Percentiles rank a stretch among this genome's conserved stretches.
Evolutionary conservation across 2,888 invertebrate species (phyloP).

Genomic region (Mesorhabditis sp.): DNA sequence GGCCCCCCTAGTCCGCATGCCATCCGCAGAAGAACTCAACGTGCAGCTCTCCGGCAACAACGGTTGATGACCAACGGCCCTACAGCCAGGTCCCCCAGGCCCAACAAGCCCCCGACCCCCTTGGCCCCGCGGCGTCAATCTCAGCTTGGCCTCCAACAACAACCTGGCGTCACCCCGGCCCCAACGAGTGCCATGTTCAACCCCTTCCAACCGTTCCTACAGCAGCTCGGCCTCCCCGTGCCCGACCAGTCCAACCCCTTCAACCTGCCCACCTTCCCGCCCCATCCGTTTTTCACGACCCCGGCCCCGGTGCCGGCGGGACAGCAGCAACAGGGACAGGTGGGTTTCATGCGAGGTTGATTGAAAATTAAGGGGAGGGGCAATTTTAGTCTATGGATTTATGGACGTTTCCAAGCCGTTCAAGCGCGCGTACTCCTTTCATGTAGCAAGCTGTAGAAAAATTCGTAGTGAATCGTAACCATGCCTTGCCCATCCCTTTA

Average conservation of each 20-base stretch:
- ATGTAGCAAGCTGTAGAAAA: too few relatives aligned
- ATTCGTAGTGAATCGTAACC: too few relatives aligned
- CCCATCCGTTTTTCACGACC: constrained; percentile 16
- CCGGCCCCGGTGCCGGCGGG: constrained; percentile 16
- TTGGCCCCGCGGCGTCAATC: constrained; percentile 9
- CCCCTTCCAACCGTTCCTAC: constrained; percentile 54
- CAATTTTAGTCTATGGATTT: not conserved
- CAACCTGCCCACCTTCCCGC: constrained; percentile 25
- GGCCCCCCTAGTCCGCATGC: constrained; percentile 33
- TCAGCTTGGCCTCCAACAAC: not conserved
- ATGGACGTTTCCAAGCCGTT: too few relatives aligned
- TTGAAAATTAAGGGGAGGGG: not conserved
- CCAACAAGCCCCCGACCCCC: constrained; percentile 5
- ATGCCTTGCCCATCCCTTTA: too few relatives aligned
- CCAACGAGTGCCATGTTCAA: constrained; percentile 35
- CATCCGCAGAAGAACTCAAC: constrained; percentile 20
- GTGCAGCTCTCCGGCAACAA: constrained; percentile 28
- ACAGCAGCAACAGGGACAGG: constrained; percentile 26
- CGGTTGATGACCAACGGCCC: not conserved
- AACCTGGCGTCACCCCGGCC: constrained; percentile 9
- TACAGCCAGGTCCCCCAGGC: constrained; percentile 10
- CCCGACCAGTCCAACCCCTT: constrained; percentile 29
- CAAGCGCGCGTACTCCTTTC: too few relatives aligned
- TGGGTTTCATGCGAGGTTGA: constrained; percentile 3
- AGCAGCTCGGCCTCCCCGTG: constrained; percentile 23